Conservation (phyloP, 2,113 vertebrate species). For the Brachirus orientalis region DNA sequence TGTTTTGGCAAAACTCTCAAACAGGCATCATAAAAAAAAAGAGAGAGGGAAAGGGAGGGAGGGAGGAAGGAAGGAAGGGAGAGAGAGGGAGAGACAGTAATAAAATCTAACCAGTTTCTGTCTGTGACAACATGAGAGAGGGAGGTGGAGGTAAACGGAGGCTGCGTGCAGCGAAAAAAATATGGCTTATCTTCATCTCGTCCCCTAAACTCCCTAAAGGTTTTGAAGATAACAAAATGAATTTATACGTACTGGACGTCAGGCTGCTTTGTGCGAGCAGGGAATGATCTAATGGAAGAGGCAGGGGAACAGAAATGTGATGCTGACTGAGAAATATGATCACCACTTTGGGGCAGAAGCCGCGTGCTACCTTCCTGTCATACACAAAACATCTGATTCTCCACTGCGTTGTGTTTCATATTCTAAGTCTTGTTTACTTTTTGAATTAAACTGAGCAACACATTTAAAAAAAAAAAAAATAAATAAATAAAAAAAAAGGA, state of each 20-base stretch:
- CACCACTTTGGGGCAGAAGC: constrained; percentile 18
- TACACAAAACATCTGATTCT: too few relatives aligned
- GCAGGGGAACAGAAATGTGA: constrained; percentile 44
- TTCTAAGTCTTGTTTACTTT: constrained; percentile 2
- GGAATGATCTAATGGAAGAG: constrained; percentile 42
- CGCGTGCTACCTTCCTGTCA: too few relatives aligned
- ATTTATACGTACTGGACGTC: constrained; percentile 22
- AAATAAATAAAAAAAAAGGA: too few relatives aligned
- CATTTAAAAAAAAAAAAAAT: too few relatives aligned
- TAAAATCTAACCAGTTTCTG: constrained; percentile 56
- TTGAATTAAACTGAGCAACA: constrained; percentile 11
- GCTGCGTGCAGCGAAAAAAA: constrained; percentile 38
- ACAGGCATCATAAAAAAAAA: constrained; percentile 40
- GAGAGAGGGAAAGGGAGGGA: neutral
- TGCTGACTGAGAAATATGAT: constrained; percentile 46
- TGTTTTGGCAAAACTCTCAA: constrained; percentile 50
- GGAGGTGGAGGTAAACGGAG: constrained; percentile 44
- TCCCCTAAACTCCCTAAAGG: constrained; percentile 41
- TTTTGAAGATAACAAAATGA: constrained; percentile 42
- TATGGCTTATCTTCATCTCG: constrained; percentile 49
- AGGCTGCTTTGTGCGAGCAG: constrained; percentile 4
- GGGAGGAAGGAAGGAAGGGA: neutral
- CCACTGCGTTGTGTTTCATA: neutral
- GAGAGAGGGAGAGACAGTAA: constrained; percentile 29
- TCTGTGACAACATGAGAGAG: constrained; percentile 52